phyloP scores from a whole-genome alignment of 2,797 vertebrate species.

The Spatula versicolor region DNA sequence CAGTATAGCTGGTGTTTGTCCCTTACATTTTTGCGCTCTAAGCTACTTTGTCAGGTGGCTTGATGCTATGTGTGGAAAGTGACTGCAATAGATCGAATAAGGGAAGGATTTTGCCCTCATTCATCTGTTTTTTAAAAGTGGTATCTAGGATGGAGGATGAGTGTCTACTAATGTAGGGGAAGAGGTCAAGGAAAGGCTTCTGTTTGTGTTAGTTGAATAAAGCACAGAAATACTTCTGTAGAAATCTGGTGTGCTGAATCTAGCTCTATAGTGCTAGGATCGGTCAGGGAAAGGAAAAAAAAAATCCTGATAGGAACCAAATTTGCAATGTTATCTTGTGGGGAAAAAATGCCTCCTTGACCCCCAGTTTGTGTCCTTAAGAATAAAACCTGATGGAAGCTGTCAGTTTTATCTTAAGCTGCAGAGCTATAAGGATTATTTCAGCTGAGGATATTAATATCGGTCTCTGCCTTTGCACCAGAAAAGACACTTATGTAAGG shows the following conservation, averaged over 20 bases:
- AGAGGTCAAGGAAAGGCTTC: background rate
- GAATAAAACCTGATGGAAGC: conserved; percentile 46
- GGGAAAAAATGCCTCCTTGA: conserved; percentile 30
- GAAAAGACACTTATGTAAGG: conserved; percentile 44
- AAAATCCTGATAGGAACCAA: background rate
- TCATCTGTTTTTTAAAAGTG: background rate
- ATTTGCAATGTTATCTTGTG: background rate
- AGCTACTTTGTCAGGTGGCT: background rate
- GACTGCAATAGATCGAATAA: background rate
- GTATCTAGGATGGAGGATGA: background rate
- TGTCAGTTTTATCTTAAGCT: conserved; percentile 62
- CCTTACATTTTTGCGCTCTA: background rate
- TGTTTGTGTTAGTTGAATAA: background rate
- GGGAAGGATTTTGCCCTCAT: background rate
- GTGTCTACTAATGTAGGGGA: background rate
- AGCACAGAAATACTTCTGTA: background rate
- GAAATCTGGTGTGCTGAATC: background rate
- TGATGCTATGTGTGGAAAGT: background rate
- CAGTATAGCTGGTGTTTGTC: background rate
- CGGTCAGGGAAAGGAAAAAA: background rate
- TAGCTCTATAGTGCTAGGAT: background rate
- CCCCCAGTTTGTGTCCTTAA: conserved; percentile 30
- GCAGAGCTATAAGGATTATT: conserved; percentile 50
- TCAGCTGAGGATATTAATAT: conserved; percentile 47
- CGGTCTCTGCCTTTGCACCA: conserved; percentile 18